Evolutionary conservation across 2,113 vertebrate genomes (phyloP).

Genomic region (Cygnus atratus): DNA sequence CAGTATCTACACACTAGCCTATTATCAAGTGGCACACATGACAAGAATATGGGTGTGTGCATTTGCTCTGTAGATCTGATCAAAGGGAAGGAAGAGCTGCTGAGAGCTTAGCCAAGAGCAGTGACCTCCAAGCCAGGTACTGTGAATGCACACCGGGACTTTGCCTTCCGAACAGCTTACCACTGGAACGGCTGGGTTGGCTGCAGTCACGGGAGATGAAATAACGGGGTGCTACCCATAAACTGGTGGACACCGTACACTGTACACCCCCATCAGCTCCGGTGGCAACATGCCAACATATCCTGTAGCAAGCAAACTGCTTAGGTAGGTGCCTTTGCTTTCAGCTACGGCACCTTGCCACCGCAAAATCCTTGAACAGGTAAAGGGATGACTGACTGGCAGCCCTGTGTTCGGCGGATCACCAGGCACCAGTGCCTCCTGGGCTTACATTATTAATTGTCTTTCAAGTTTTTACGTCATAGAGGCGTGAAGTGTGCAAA

Average conservation of each 20-base stretch:
- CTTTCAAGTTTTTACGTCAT: background rate
- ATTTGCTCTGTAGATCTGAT: background rate
- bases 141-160: background rate
- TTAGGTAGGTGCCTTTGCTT: background rate
- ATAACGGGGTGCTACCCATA: background rate
- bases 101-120: background rate
- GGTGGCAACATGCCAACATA: background rate
- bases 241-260: background rate
- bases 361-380: background rate
- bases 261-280: background rate
- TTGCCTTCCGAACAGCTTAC: background rate
- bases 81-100: background rate
- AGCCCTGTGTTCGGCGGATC: rapidly evolving
- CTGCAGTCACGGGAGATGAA: background rate
- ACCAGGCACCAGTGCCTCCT: background rate
- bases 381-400: background rate
- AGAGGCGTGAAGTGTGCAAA: background rate
- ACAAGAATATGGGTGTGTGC: background rate
- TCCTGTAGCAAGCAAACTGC: background rate
- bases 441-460: background rate
- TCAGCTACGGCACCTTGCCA: background rate
- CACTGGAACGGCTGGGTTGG: background rate
- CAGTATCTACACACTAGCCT: background rate
- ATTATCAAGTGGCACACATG: background rate
- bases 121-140: background rate